Evolutionary conservation across 92 coral and sea anemone species (phyloP).

Genomic region (Epizoanthus ramosus): DNA sequence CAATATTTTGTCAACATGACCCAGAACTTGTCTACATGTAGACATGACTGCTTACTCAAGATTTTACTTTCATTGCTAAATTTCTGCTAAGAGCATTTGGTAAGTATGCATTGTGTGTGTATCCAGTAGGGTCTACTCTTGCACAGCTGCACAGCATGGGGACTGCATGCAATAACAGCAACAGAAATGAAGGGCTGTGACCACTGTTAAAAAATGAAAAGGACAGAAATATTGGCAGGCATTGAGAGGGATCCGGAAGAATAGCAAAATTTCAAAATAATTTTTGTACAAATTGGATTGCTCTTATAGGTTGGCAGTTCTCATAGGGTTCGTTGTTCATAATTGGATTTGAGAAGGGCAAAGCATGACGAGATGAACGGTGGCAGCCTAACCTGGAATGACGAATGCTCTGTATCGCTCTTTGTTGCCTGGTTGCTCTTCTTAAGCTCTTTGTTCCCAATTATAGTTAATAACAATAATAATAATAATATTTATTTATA

Average conservation of each 20-base stretch:
- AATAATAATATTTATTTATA: too few species aligned
- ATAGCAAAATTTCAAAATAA: neutral
- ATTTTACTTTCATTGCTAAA: too few species aligned
- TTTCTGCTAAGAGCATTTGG: neutral
- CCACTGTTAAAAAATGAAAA: neutral
- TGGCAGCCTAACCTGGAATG: constrained; percentile 42
- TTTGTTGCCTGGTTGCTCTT: constrained; percentile 30
- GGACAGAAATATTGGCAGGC: neutral
- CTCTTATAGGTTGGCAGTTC: too few species aligned
- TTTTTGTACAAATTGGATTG: too few species aligned
- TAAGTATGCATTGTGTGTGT: constrained; percentile 1
- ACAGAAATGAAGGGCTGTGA: constrained; percentile 30
- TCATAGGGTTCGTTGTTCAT: too few species aligned
- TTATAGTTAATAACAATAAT: too few species aligned
- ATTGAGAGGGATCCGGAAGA: constrained; percentile 26
- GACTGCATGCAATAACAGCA: constrained; percentile 6
- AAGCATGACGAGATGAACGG: neutral
- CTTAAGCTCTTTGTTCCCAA: constrained; percentile 5
- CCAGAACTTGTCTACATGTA: too few species aligned
- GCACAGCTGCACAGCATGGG: neutral
- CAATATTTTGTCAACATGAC: too few species aligned
- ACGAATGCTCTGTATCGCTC: neutral
- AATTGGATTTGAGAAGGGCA: neutral
- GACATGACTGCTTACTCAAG: too few species aligned
- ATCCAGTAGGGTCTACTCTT: neutral